Evolutionary conservation across 1,140 invertebrate species (phyloP).

Genomic region (Trachelipus rathkii): DNA sequence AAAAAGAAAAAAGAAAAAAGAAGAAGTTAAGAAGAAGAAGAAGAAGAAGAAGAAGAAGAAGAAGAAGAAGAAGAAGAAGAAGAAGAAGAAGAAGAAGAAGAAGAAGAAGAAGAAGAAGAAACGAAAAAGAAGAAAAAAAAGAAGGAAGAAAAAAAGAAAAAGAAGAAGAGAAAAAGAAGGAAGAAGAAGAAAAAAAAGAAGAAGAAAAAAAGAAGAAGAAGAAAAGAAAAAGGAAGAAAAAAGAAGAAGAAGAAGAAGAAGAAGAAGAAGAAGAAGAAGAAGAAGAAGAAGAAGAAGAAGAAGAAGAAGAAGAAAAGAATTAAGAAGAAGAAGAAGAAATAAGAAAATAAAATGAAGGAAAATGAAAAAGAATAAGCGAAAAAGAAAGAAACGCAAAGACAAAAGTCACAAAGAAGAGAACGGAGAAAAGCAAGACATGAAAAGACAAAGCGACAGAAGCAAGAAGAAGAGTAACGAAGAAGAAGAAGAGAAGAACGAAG

Average conservation of each 20-base stretch:
- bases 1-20: too few species aligned
- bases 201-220: conserved; percentile 9
- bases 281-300: not conserved
- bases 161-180: conserved; percentile 2
- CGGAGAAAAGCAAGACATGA: conserved; percentile 3
- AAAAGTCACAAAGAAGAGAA: not conserved
- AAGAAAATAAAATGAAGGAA: too few species aligned
- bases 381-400: not conserved
- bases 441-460: too few species aligned
- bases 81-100: conserved; percentile 9
- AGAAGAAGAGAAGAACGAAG: too few species aligned
- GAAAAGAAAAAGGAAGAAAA: not conserved
- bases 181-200: conserved; percentile 11
- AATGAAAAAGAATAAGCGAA: too few species aligned
- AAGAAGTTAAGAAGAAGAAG: too few species aligned
- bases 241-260: not conserved
- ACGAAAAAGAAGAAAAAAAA: too few species aligned
- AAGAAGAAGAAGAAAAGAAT: too few species aligned
- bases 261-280: not conserved
- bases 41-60: conserved; percentile 5
- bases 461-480: conserved; percentile 1
- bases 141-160: conserved; percentile 1
- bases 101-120: too few species aligned
- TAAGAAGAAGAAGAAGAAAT: too few species aligned
- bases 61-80: conserved; percentile 9